Conservation (phyloP, 2,797 vertebrate species). For the Sebastes kiyomatsui region DNA sequence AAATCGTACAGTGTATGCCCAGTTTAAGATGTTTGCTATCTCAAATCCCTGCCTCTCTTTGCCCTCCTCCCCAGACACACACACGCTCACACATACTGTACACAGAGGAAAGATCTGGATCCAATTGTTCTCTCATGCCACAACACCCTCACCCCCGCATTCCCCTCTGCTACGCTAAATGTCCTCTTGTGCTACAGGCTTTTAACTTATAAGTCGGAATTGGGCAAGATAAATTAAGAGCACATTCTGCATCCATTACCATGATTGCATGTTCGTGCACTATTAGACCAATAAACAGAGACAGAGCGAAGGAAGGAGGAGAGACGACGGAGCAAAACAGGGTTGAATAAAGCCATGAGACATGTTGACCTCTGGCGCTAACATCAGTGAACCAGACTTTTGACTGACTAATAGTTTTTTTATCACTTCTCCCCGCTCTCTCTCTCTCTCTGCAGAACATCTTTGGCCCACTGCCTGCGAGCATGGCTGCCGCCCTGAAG, state of each 20-base stretch:
- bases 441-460: neutral
- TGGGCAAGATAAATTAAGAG: slow-evolving; percentile 42
- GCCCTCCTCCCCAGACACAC: neutral
- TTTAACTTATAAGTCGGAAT: slow-evolving; percentile 37
- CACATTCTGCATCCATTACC: slow-evolving; percentile 45
- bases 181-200: slow-evolving; percentile 56
- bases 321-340: neutral
- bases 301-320: neutral
- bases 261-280: slow-evolving; percentile 14
- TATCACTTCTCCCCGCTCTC: neutral
- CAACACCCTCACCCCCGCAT: slow-evolving; percentile 33
- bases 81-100: neutral
- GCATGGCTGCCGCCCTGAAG: slow-evolving; percentile 21
- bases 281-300: slow-evolving; percentile 6
- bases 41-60: neutral
- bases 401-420: slow-evolving; percentile 34
- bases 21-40: slow-evolving; percentile 26
- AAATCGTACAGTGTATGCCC: too few relatives aligned
- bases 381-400: slow-evolving; percentile 41
- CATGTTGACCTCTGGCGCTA: slow-evolving; percentile 23
- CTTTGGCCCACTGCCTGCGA: slow-evolving; percentile 1
- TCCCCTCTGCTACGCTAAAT: slow-evolving; percentile 45
- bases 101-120: slow-evolving; percentile 44
- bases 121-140: slow-evolving; percentile 55
- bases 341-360: slow-evolving; percentile 4